These are phyloP conservation scores for Synchiropus splendidus DNA, from an alignment of 2,113 vertebrate genomes.

Conservation along the genomic window DNA sequence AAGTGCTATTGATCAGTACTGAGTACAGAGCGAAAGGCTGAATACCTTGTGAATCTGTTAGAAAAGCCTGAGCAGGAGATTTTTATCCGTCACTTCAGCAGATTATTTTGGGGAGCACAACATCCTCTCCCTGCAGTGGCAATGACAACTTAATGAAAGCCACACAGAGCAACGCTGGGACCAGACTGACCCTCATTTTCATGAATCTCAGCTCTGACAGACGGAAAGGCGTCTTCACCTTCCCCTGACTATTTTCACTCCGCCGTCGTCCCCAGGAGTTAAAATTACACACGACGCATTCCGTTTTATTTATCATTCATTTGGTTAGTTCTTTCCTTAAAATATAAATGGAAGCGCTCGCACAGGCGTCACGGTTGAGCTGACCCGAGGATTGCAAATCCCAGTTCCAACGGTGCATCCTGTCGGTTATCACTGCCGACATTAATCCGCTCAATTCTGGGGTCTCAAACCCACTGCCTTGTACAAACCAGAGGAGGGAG, in stretches of 20 bases:
- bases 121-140: no score
- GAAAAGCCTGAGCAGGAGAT: no score
- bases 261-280: slow-evolving; percentile 20
- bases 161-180: no score
- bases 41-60: no score
- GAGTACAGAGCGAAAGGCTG: no score
- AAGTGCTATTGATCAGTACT: no score
- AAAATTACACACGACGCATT: slow-evolving; percentile 13
- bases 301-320: slow-evolving; percentile 26
- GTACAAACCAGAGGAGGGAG: slow-evolving; percentile 47
- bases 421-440: slow-evolving; percentile 43
- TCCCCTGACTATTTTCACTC: slow-evolving; percentile 19
- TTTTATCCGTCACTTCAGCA: no score
- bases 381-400: slow-evolving; percentile 32
- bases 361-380: slow-evolving; percentile 27
- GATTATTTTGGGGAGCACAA: no score
- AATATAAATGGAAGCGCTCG: slow-evolving; percentile 3
- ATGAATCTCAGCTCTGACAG: slow-evolving; percentile 23
- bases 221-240: not conserved
- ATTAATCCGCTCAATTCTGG: slow-evolving; percentile 47
- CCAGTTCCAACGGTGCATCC: slow-evolving; percentile 27
- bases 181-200: slow-evolving; percentile 7
- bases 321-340: slow-evolving; percentile 13
- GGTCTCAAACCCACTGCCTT: slow-evolving; percentile 29
- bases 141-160: no score